Percentiles rank a stretch among this genome's conserved stretches.
These are phyloP conservation scores for Sebastes taczanowskii DNA, from an alignment of 2,797 vertebrate genomes.

Conservation along the genomic window DNA sequence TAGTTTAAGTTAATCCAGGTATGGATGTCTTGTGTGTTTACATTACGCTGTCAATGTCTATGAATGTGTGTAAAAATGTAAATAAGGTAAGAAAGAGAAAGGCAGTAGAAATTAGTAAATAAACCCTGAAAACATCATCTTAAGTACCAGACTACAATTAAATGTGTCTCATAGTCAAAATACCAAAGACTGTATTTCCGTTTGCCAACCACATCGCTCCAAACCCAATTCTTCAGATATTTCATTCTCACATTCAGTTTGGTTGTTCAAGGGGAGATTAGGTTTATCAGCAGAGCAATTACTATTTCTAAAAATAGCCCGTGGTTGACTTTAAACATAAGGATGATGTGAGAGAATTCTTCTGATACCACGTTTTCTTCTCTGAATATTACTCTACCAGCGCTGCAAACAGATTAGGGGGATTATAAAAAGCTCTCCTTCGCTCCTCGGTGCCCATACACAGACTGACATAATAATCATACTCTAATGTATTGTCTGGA, in stretches of 20 bases:
- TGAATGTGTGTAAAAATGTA: not conserved
- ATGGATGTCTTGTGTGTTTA: not conserved
- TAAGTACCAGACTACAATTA: not conserved
- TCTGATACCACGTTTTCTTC: slow-evolving; percentile 33
- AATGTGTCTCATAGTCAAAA: slow-evolving; percentile 7
- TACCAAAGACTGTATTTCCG: slow-evolving; percentile 6
- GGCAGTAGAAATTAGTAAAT: not conserved
- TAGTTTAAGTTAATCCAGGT: not conserved
- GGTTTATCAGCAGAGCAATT: slow-evolving; percentile 56
- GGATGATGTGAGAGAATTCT: slow-evolving; percentile 35
- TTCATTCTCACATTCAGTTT: slow-evolving; percentile 24
- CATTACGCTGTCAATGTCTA: not conserved
- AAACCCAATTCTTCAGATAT: slow-evolving; percentile 25
- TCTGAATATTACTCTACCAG: slow-evolving; percentile 24
- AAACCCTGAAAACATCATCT: not conserved
- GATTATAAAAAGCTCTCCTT: slow-evolving; percentile 50
- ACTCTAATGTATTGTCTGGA: slow-evolving; percentile 46
- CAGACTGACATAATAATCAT: slow-evolving; percentile 48
- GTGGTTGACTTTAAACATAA: slow-evolving; percentile 39
- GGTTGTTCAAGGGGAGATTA: slow-evolving; percentile 45
- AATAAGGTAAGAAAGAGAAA: not conserved
- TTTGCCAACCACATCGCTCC: not conserved
- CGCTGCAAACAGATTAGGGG: slow-evolving; percentile 65
- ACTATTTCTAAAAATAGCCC: slow-evolving; percentile 45
- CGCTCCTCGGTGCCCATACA: slow-evolving; percentile 16